Conservation (phyloP, 1,140 invertebrate genomes). For the Subanguina moxae region DNA sequence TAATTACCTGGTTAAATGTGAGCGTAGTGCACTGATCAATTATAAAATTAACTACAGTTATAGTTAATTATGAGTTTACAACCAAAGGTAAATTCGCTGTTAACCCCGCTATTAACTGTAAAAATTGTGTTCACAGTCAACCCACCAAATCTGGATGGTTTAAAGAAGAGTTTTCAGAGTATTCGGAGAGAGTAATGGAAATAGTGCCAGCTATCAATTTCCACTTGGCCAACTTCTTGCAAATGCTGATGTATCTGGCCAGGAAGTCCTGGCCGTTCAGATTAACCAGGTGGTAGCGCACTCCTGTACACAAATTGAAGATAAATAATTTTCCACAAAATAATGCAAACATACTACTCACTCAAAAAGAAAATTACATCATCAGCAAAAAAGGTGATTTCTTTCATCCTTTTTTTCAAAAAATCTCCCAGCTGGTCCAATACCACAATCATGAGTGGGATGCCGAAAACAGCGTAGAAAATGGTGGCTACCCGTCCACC, state of each 20-base stretch:
- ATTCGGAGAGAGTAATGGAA: conserved; percentile 14
- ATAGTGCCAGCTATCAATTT: conserved; percentile 19
- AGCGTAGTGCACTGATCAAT: too few relatives aligned
- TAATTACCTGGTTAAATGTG: too few relatives aligned
- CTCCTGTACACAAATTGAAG: conserved; percentile 7
- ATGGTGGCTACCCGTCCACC: conserved; percentile 88
- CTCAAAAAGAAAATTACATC: conserved; percentile 29
- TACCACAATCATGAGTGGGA: conserved; percentile 59
- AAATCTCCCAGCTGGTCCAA: conserved; percentile 30
- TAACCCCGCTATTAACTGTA: too few relatives aligned
- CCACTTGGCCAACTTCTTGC: conserved; percentile 7
- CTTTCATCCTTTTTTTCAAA: conserved; percentile 22
- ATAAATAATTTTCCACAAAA: too few relatives aligned
- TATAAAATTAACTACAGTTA: too few relatives aligned
- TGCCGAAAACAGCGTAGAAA: conserved; percentile 79
- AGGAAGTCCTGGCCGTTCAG: conserved; percentile 16
- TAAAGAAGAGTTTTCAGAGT: neutral
- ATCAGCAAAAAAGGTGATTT: conserved; percentile 13
- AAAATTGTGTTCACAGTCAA: too few relatives aligned
- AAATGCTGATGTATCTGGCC: conserved; percentile 22
- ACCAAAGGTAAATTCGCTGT: too few relatives aligned
- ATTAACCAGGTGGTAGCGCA: conserved; percentile 13
- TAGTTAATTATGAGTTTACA: too few relatives aligned
- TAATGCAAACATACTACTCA: conserved; percentile 3
- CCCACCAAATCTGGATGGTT: too few relatives aligned